Evolutionary conservation across 1,140 invertebrate genomes (phyloP).

Genomic region (Pteromalus puparum): DNA sequence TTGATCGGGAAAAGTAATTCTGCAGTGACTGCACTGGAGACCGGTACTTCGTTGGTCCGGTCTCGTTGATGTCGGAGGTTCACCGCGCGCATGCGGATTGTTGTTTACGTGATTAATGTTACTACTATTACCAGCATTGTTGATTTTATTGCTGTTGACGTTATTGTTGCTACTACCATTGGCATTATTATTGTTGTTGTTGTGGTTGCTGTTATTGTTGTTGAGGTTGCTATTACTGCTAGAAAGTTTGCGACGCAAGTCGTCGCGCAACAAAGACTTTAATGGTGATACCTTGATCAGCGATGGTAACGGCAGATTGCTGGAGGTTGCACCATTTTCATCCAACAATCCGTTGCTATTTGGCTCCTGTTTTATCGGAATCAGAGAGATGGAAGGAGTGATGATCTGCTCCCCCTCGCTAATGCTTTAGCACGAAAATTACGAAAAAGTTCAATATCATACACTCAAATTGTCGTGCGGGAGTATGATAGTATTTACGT

Average conservation of each 20-base stretch:
- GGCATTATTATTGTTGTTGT: constrained; percentile 62
- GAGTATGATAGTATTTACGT: neutral
- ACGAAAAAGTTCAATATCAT: constrained; percentile 18
- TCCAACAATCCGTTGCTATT: constrained; percentile 74
- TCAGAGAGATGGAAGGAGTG: constrained; percentile 89
- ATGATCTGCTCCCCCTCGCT: constrained; percentile 63
- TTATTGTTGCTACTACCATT: neutral
- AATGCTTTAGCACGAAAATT: constrained; percentile 40
- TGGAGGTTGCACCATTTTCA: constrained; percentile 77
- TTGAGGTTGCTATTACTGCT: constrained; percentile 74
- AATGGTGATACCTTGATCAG: constrained; percentile 87
- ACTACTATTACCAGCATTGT: constrained; percentile 54
- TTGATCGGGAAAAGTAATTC: constrained; percentile 95
- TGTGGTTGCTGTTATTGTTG: constrained; percentile 69
- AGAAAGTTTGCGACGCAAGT: constrained; percentile 85
- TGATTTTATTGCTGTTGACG: neutral
- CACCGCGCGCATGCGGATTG: constrained; percentile 67
- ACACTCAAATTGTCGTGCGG: neutral
- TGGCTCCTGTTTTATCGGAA: constrained; percentile 88
- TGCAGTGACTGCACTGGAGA: constrained; percentile 90
- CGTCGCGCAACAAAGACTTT: constrained; percentile 87
- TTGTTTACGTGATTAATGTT: constrained; percentile 68
- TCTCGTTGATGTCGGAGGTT: constrained; percentile 73
- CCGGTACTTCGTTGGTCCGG: constrained; percentile 73
- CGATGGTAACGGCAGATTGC: constrained; percentile 77